Conservation (phyloP, 1,140 invertebrate species). For the Drosophila ananassae region DNA sequence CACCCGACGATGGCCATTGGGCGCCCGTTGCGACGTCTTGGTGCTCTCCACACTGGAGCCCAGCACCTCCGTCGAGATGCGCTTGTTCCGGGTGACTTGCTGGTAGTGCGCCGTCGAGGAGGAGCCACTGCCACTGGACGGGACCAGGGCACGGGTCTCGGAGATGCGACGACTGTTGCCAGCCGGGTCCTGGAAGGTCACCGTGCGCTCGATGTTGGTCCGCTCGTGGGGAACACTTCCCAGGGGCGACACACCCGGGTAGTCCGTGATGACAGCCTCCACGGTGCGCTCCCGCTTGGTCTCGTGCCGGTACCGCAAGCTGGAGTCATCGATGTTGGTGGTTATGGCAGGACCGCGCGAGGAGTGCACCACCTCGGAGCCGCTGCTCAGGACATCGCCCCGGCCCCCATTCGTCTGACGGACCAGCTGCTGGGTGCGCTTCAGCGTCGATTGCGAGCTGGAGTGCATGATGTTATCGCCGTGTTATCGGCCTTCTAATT, state of each 20-base stretch:
- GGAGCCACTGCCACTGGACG: constrained; percentile 21
- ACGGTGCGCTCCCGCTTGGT: constrained; percentile 79
- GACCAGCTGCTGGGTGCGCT: constrained; percentile 69
- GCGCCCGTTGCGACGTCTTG: constrained; percentile 90
- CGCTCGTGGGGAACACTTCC: constrained; percentile 67
- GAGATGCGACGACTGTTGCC: constrained; percentile 43
- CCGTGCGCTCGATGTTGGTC: constrained; percentile 66
- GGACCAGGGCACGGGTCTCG: constrained; percentile 60
- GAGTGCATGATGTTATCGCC: constrained; percentile 51
- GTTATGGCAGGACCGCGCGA: constrained; percentile 86
- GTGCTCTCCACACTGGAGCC: constrained; percentile 92
- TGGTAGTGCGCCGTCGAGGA: constrained; percentile 81
- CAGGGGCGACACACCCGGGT: constrained; percentile 64
- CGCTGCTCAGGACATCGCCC: constrained; percentile 56
- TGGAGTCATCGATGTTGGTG: constrained; percentile 84
- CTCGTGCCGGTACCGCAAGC: constrained; percentile 74
- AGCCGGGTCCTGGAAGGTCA: constrained; percentile 64
- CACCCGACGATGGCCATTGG: constrained; percentile 90
- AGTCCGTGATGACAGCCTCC: constrained; percentile 82
- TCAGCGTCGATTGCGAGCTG: constrained; percentile 68
- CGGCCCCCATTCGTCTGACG: constrained; percentile 84
- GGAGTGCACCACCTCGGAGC: constrained; percentile 64
- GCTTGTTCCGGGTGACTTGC: constrained; percentile 91
- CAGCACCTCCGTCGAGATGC: constrained; percentile 92
- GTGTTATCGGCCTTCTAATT: constrained; percentile 39